Percentiles rank a stretch among this genome's conserved stretches.
Evolutionary conservation across 2,113 vertebrate genomes (phyloP).

Genomic region (Motacilla alba): DNA sequence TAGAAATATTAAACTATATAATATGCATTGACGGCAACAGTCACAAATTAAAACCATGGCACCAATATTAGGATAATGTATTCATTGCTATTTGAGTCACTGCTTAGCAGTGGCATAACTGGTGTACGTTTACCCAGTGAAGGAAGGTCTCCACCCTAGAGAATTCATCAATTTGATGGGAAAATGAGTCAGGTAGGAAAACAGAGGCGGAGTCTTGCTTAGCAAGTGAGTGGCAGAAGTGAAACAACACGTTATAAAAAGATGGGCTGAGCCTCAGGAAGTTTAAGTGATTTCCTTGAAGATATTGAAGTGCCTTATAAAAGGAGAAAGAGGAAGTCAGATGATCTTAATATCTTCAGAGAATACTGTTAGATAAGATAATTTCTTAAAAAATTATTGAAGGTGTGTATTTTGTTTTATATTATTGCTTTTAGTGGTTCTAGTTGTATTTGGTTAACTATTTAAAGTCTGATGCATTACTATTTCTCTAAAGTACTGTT

Average conservation of each 20-base stretch:
- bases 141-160: not conserved
- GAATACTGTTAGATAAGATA: not conserved
- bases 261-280: not conserved
- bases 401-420: not conserved
- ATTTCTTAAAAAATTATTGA: not conserved
- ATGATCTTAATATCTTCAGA: not conserved
- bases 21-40: not conserved
- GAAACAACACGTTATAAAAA: not conserved
- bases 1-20: not conserved
- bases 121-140: not conserved
- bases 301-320: not conserved
- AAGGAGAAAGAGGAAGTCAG: not conserved
- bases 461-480: not conserved
- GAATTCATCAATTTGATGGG: not conserved
- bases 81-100: not conserved
- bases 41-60: not conserved
- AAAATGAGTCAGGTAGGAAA: not conserved
- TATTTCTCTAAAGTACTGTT: not conserved
- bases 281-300: not conserved
- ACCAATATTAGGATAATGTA: not conserved
- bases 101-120: not conserved
- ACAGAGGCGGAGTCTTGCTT: not conserved
- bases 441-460: not conserved
- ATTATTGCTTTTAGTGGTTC: not conserved
- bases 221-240: not conserved